These are phyloP conservation scores for Panagrolaimus sp. DNA, from an alignment of 1,140 invertebrate species.

Conservation along the genomic window DNA sequence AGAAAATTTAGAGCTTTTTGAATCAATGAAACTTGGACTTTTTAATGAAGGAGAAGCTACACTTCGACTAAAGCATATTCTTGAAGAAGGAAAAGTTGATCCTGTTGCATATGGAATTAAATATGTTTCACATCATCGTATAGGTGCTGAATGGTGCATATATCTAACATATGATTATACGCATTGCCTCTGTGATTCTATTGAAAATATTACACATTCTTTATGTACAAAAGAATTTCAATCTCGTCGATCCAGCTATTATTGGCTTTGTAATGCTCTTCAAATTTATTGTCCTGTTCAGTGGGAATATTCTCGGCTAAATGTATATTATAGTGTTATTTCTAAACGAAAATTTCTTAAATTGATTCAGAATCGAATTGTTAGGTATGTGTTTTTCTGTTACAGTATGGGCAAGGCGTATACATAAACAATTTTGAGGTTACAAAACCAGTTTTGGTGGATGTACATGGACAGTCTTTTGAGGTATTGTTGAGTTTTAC, in stretches of 20 bases:
- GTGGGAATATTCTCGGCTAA: conserved; percentile 96
- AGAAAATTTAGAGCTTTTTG: conserved; percentile 83
- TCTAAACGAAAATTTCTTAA: conserved; percentile 96
- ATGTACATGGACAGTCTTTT: too few relatives aligned
- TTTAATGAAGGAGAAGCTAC: conserved; percentile 93
- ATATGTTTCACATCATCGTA: conserved; percentile 83
- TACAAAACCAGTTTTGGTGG: too few relatives aligned
- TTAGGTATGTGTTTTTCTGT: conserved; percentile 63
- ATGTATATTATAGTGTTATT: conserved; percentile 92
- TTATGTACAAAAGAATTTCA: conserved; percentile 99
- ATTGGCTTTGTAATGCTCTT: conserved; percentile 95
- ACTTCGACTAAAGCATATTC: conserved; percentile 84
- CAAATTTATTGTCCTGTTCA: conserved; percentile 97
- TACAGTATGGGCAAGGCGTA: too few relatives aligned
- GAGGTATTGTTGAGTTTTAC: conserved; percentile 99
- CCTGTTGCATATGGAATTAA: conserved; percentile 96
- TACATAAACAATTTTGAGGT: too few relatives aligned
- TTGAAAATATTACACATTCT: conserved; percentile 97
- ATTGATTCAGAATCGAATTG: conserved; percentile 78
- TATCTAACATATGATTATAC: conserved; percentile 99
- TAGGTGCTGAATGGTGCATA: conserved; percentile 90
- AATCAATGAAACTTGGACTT: conserved; percentile 96
- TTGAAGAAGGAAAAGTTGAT: conserved; percentile 97
- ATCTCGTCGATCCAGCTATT: conserved; percentile 89
- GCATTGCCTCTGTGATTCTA: conserved; percentile 95